Evolutionary conservation across 35 echinoderm and acorn worm genomes (phyloP).

Genomic region (Lytechinus pictus): DNA sequence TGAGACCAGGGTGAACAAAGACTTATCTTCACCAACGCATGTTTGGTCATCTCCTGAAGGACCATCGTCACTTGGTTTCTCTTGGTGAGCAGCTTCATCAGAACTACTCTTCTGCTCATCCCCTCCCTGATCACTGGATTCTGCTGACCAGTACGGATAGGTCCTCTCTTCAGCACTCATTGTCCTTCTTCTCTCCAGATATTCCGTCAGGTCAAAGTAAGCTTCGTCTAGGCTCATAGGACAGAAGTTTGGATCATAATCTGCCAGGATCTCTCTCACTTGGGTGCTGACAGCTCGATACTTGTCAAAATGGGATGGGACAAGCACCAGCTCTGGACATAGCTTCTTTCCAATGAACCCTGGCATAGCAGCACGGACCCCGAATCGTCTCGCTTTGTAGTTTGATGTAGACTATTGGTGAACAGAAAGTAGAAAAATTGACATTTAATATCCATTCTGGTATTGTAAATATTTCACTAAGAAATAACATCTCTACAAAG

Average conservation of each 20-base stretch:
- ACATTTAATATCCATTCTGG: no score
- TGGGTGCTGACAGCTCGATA: conserved; percentile 81
- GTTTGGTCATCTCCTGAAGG: not conserved
- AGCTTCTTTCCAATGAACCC: conserved; percentile 96
- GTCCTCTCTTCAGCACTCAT: conserved; percentile 81
- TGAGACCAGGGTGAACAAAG: not conserved
- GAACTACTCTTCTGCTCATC: not conserved
- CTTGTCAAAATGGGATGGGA: conserved; percentile 85
- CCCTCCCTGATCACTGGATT: not conserved
- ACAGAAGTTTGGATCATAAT: conserved; percentile 94
- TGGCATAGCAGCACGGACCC: conserved; percentile 97
- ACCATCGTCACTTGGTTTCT: not conserved
- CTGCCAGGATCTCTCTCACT: conserved; percentile 80
- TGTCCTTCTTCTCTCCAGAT: conserved; percentile 59
- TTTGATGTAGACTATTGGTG: conserved; percentile 86
- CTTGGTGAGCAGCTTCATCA: not conserved
- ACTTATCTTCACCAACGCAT: not conserved
- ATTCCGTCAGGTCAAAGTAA: conserved; percentile 92
- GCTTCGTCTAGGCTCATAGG: conserved; percentile 95
- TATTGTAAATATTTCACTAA: no score
- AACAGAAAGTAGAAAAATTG: not conserved
- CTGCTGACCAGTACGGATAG: conserved; percentile 38
- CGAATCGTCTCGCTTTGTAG: conserved; percentile 84
- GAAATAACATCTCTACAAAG: no score
- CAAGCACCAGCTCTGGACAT: conserved; percentile 87